Evolutionary conservation across 2,888 invertebrate species (phyloP).

Genomic region (Lucinisca nassula): DNA sequence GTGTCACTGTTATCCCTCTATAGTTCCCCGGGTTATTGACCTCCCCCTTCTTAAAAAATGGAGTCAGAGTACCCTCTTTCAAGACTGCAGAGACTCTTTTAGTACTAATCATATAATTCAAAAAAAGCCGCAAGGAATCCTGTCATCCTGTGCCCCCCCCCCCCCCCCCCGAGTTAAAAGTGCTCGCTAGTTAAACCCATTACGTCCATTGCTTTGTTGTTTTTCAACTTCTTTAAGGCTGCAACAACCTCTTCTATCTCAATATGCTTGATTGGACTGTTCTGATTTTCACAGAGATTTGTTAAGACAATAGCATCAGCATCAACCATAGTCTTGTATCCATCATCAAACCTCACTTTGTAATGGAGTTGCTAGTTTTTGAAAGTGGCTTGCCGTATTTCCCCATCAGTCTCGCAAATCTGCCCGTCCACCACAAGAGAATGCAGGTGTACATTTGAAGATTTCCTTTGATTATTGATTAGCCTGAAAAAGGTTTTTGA

Average conservation of each 20-base stretch:
- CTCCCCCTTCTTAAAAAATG: conserved; percentile 15
- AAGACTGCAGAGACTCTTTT: not conserved
- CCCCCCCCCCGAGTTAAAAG: not conserved
- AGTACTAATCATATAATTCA: not conserved
- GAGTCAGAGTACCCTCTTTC: conserved; percentile 7
- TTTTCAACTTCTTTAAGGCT: conserved; percentile 6
- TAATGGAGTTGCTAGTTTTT: no score
- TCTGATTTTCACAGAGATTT: no score
- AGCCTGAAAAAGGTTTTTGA: no score
- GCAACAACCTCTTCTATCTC: not conserved
- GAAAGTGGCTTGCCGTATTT: no score
- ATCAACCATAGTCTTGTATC: no score
- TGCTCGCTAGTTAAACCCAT: not conserved
- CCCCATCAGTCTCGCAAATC: no score
- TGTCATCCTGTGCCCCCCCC: not conserved
- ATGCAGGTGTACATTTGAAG: no score
- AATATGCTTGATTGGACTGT: not conserved
- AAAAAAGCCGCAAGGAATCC: no score
- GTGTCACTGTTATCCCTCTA: conserved; percentile 20
- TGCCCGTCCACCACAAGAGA: no score
- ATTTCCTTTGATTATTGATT: no score
- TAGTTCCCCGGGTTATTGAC: not conserved
- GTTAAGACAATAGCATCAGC: no score
- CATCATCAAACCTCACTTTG: no score
- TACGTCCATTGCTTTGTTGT: conserved; percentile 23